Percentiles rank a stretch among this genome's conserved stretches.
These are phyloP conservation scores for Elymnias hypermnestra DNA, from an alignment of 1,140 invertebrate species.

Conservation along the genomic window DNA sequence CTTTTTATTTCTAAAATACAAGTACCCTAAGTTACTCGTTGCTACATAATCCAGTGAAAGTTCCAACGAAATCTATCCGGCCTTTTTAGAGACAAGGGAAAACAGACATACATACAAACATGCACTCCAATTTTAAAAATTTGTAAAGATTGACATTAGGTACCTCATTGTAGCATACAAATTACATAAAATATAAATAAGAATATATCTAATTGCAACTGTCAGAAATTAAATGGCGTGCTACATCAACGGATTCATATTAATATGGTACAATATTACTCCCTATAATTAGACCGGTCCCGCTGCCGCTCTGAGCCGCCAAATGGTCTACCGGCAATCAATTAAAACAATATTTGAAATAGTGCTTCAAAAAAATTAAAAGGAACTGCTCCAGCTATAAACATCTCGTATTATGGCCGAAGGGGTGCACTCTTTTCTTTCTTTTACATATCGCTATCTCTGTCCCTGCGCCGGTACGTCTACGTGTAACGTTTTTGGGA, in stretches of 20 bases:
- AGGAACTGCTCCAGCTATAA: constrained; percentile 59
- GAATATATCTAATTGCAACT: constrained; percentile 17
- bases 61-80: too few species aligned
- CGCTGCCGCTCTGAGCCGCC: constrained; percentile 37
- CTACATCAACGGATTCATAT: constrained; percentile 13
- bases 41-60: too few species aligned
- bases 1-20: too few species aligned
- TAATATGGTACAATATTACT: constrained; percentile 29
- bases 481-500: constrained; percentile 43
- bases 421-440: constrained; percentile 21
- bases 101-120: too few species aligned
- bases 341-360: constrained; percentile 73
- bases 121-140: too few species aligned
- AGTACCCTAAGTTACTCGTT: too few species aligned
- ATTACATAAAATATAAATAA: too few species aligned
- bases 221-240: constrained; percentile 15
- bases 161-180: too few species aligned
- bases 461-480: constrained; percentile 57
- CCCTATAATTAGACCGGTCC: constrained; percentile 48
- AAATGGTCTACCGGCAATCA: constrained; percentile 65
- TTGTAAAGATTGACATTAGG: too few species aligned
- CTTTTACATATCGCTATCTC: constrained; percentile 29
- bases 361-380: constrained; percentile 61
- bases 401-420: constrained; percentile 52
- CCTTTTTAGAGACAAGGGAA: too few species aligned